Evolutionary conservation across 2,113 vertebrate genomes (phyloP), one percentile per base, ranked within the genome.

Genomic region (Python bivittatus): DNA sequence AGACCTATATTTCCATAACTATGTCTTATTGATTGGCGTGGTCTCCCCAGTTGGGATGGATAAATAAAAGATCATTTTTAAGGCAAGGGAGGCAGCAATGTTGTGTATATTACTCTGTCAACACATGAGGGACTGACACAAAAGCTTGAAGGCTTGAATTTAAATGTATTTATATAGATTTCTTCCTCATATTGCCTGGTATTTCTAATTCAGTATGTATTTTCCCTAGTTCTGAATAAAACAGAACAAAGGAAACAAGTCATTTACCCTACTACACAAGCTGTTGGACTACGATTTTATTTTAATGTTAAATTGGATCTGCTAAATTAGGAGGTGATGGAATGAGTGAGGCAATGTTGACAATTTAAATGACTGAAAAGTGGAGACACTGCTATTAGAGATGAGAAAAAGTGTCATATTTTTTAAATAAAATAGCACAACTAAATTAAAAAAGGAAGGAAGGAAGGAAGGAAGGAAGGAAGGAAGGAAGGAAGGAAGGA

Each of bases 91-190:
- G 85, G 27, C 6, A 2, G 22, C 23, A 72, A 17, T 38, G 9
- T 10, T n/a, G 33, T 48, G 53, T 56, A 57, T 89, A 85, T 29
- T 72, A 91, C 1, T 10, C 29, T 29, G 29, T 57, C 57, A 42
- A 15, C 29, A 83, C 29, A 33, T 48, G 57, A 89, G 48, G 56
- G 57, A 58, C 15, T 53, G 54, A 89, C 25, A 1, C 83, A 92
- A 89, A 90, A 86, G 88, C 88, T 57, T 53, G 17, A 72, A 64
- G 90, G 42, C 90, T 56, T 86, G 44, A 86, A 89, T 93, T 54
- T 79, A 58, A 87, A 87, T 92, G 60, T 58, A 91, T 93, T 86
- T 93, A 48, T 91, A 57, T 79, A 89, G 53, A 79, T 87, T 83
- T 60, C 23, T 92, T 87, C 10, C 58, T 83, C 23, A 60, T 79